phyloP scores from a whole-genome alignment of 2,888 invertebrate species.

The Thumatha senex region DNA sequence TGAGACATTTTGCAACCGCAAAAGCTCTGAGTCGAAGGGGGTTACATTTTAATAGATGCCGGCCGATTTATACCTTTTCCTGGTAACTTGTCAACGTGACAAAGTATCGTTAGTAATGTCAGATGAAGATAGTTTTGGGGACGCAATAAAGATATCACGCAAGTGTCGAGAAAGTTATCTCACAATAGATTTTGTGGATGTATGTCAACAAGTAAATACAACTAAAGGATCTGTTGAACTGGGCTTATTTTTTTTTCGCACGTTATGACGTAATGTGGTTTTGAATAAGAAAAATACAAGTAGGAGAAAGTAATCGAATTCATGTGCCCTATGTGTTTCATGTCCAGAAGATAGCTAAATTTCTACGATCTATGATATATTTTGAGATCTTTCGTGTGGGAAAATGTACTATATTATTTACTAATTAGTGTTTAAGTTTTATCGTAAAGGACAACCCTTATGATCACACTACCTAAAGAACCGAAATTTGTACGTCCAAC shows the following conservation, averaged over 20 bases:
- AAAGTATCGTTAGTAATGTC: slow-evolving; percentile 42
- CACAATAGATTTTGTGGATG: slow-evolving; percentile 17
- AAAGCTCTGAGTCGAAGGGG: slow-evolving; percentile 69
- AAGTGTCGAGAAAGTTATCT: slow-evolving; percentile 23
- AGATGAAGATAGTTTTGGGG: slow-evolving; percentile 40
- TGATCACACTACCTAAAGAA: too few species aligned
- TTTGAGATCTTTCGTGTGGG: too few species aligned
- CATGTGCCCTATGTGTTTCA: too few species aligned
- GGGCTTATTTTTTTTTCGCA: slow-evolving; percentile 4
- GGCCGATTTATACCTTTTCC: slow-evolving; percentile 59
- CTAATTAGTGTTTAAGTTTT: too few species aligned
- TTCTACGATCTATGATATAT: too few species aligned
- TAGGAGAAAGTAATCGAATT: too few species aligned
- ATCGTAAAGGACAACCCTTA: too few species aligned
- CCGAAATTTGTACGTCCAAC: too few species aligned
- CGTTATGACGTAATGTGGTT: background rate
- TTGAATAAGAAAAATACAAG: background rate
- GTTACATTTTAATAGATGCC: slow-evolving; percentile 30
- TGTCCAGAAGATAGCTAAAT: too few species aligned
- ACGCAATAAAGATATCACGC: slow-evolving; percentile 34
- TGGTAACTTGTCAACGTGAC: slow-evolving; percentile 67
- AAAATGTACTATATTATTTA: too few species aligned
- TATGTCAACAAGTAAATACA: slow-evolving; percentile 25
- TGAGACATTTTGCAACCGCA: slow-evolving; percentile 79
- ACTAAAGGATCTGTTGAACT: slow-evolving; percentile 1